Evolutionary conservation across 2,888 invertebrate genomes (phyloP), one percentile per base, ranked within the genome.

Genomic region (Steinernema scapterisci): DNA sequence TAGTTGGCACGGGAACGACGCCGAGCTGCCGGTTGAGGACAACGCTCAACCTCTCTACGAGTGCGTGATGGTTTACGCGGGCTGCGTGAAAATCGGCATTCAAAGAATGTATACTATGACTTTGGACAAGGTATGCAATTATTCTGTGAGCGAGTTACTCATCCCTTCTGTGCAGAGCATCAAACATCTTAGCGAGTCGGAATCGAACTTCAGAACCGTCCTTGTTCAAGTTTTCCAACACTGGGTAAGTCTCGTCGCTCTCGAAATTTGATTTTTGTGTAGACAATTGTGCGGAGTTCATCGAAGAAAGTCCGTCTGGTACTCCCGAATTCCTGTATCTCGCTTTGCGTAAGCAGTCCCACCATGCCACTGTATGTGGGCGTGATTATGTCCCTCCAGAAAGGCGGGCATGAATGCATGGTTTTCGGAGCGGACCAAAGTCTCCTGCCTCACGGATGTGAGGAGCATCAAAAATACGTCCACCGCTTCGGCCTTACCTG

Each of bases 341-440:
- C 31, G 2, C 31, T 63, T 1, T 63, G 31, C 31, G 13, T 63
- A 16, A 38, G 27, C 7, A 63, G 63, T 25, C 63, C 63, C 7
- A 25, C 63, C 5, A 31, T 63, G 31, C 63, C 63, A 27, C 27
- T 63, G 63, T 63, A 63, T 16, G 27, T 63, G 63, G 63, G 63
- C 38, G 63, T 63, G 63, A 63, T 63, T 16, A 13, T 63, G 31
- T 63, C 63, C 13, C 31, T n/a, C 1, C 21, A 38, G 6, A 63
- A n/a, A 16, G 63, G 63, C 27, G 63, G 63, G 63, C 27, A 27
- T 25, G 63, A 63, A 25, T 63, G 63, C 25, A 16, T 63, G 38
- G 63, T 63, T 11, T 63, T 63, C 63, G 63, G 63, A 63, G 19
- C 63, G 23, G 63, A 63, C 63, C 23, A 31, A 63, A 63, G 31